A percentile compares a stretch with the other conserved stretches of the same genome.
These are phyloP conservation scores for Calameuta idolon DNA, from an alignment of 2,888 invertebrate genomes.

Conservation along the genomic window DNA sequence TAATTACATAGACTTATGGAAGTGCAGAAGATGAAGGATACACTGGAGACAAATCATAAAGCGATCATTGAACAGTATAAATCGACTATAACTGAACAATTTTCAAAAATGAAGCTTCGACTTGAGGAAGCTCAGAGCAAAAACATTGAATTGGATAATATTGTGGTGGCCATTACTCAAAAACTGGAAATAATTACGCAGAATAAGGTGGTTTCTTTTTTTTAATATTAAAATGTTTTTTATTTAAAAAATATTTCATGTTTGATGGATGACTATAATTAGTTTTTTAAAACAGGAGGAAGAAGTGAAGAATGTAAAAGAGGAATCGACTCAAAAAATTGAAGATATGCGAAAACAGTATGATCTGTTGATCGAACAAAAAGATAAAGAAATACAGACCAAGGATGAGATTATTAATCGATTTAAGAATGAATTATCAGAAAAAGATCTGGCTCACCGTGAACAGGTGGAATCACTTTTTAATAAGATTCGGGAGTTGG, in stretches of 20 bases:
- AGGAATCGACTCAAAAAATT: conserved; percentile 39
- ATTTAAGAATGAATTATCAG: conserved; percentile 40
- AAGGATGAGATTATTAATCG: conserved; percentile 42
- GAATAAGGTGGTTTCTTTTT: conserved; percentile 40
- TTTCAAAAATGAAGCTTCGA: conserved; percentile 38
- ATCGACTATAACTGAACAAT: conserved; percentile 35
- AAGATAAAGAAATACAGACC: conserved; percentile 39
- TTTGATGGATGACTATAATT: conserved; percentile 1
- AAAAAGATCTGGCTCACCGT: conserved; percentile 30
- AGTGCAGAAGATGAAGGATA: conserved; percentile 39
- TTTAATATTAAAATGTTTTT: background rate
- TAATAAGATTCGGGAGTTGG: conserved; percentile 44
- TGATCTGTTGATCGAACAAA: conserved; percentile 42
- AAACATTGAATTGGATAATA: conserved; percentile 38
- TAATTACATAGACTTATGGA: conserved; percentile 38
- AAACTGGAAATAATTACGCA: conserved; percentile 44
- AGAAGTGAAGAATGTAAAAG: conserved; percentile 32
- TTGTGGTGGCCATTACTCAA: conserved; percentile 35
- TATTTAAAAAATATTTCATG: background rate
- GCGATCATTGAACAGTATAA: conserved; percentile 43
- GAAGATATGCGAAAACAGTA: conserved; percentile 36
- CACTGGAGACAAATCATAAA: conserved; percentile 40
- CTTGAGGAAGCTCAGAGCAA: conserved; percentile 38
- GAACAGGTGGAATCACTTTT: conserved; percentile 42
- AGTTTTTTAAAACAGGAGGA: conserved; percentile 31